phyloP scores from a whole-genome alignment of 1,140 invertebrate genomes.

The Drosophila fuyamai region DNA sequence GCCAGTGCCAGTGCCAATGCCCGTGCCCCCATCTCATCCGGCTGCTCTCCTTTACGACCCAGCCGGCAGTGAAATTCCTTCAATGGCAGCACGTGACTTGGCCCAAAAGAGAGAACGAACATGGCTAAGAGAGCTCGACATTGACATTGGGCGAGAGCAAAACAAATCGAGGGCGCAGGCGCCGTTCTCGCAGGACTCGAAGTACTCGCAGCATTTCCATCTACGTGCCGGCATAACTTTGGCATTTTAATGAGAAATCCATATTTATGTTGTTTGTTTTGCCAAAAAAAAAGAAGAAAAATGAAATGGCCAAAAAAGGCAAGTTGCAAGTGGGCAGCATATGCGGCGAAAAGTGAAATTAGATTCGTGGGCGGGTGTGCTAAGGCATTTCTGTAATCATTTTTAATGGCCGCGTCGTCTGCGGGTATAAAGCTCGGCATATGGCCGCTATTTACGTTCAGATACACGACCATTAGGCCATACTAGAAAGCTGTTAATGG shows the following conservation, averaged over 20 bases:
- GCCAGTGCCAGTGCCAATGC: background rate
- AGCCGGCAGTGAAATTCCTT: conserved; percentile 81
- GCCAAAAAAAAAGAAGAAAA: conserved; percentile 52
- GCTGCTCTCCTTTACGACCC: conserved; percentile 25
- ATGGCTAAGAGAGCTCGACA: conserved; percentile 50
- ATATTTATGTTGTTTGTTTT: conserved; percentile 83
- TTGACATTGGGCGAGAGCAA: conserved; percentile 60
- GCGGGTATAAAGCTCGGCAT: conserved; percentile 35
- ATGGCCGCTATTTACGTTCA: conserved; percentile 43
- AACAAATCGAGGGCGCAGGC: conserved; percentile 42
- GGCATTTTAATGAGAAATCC: conserved; percentile 82
- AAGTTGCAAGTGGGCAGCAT: conserved; percentile 49
- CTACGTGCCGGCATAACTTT: conserved; percentile 69
- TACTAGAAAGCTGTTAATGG: conserved; percentile 26
- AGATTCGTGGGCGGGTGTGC: conserved; percentile 36
- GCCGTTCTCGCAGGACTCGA: conserved; percentile 49
- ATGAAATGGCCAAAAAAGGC: conserved; percentile 30
- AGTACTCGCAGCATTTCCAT: conserved; percentile 23
- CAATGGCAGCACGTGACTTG: conserved; percentile 79
- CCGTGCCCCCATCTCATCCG: background rate
- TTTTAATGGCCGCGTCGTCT: conserved; percentile 68
- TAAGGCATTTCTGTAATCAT: conserved; percentile 72
- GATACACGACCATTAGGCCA: conserved; percentile 17
- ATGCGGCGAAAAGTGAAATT: conserved; percentile 80
- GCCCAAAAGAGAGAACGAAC: conserved; percentile 7